Percentiles rank a stretch among this genome's conserved stretches.
Evolutionary conservation across 2,113 vertebrate genomes (phyloP).

Genomic region (Gymnobelideus leadbeateri): DNA sequence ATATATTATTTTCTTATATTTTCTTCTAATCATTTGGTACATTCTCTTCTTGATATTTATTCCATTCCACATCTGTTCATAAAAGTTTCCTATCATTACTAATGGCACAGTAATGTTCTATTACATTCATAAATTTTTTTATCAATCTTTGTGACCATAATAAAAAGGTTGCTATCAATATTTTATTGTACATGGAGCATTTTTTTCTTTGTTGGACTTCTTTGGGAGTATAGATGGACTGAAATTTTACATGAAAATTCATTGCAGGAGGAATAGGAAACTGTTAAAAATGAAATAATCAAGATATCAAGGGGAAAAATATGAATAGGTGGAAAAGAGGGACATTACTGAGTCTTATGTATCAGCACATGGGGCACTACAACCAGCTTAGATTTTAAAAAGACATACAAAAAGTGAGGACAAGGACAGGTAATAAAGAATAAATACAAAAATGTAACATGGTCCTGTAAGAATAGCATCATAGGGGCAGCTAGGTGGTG

Average conservation of each 20-base stretch:
- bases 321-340: neutral
- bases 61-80: neutral
- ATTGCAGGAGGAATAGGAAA: neutral
- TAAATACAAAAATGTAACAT: neutral
- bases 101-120: neutral
- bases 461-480: neutral
- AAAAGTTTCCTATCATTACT: neutral
- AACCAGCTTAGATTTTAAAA: neutral
- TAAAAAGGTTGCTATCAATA: neutral
- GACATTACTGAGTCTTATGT: neutral
- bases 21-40: neutral
- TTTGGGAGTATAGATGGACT: neutral
- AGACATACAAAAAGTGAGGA: neutral
- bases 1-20: neutral
- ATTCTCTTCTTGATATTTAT: neutral
- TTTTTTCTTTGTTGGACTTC: neutral
- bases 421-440: neutral
- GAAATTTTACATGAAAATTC: neutral
- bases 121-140: neutral
- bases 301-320: neutral
- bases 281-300: neutral
- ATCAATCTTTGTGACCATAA: neutral
- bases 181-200: neutral
- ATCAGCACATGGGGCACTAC: neutral
- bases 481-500: too few species aligned